phyloP scores from a whole-genome alignment of 1,140 invertebrate genomes.

The Laupala kohalensis region DNA sequence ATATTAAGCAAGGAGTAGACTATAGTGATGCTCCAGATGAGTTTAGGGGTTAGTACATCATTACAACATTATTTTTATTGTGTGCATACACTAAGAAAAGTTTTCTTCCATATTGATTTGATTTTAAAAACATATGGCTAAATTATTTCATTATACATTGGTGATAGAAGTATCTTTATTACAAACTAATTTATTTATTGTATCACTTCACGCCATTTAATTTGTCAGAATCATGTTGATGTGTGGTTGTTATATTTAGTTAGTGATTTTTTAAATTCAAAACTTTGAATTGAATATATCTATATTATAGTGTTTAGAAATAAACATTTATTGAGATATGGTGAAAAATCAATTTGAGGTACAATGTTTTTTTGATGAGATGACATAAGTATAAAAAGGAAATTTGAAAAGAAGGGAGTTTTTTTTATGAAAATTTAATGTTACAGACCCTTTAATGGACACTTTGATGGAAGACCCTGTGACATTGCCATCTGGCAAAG shows the following conservation, averaged over 20 bases:
- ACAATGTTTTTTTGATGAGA: no score
- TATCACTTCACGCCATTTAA: neutral
- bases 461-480: slow-evolving; percentile 96
- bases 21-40: slow-evolving; percentile 94
- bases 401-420: no score
- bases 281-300: no score
- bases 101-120: no score
- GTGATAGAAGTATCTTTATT: neutral
- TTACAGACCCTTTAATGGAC: slow-evolving; percentile 86
- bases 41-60: slow-evolving; percentile 51
- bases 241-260: no score
- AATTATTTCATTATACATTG: neutral
- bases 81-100: no score
- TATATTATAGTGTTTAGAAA: no score
- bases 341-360: no score
- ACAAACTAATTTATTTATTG: neutral
- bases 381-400: no score
- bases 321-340: no score
- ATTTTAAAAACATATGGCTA: neutral
- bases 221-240: neutral
- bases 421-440: no score
- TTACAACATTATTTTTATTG: neutral
- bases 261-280: no score
- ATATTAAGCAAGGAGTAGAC: slow-evolving; percentile 78
- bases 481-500: slow-evolving; percentile 73